Evolutionary conservation across 2,797 vertebrate species (phyloP).

Genomic region (Coilia nasus): DNA sequence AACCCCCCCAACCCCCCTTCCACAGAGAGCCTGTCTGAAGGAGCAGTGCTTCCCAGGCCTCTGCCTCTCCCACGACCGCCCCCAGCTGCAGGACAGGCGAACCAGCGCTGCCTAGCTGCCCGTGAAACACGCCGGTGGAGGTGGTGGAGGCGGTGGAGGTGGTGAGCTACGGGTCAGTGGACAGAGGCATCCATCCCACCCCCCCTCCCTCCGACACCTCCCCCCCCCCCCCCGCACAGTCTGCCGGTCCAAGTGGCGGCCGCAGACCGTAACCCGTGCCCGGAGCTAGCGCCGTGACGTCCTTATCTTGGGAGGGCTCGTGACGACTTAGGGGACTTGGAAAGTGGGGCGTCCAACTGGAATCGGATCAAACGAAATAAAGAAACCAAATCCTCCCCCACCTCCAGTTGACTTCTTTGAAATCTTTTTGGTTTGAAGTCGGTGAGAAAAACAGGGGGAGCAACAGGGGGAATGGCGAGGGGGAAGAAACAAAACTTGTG

Average conservation of each 20-base stretch:
- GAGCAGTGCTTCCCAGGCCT: neutral
- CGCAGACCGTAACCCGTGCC: neutral
- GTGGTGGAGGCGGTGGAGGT: neutral
- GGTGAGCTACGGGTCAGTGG: neutral
- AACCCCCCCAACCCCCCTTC: neutral
- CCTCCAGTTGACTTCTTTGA: conserved; percentile 21
- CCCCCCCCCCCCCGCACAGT: neutral
- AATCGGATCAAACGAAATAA: conserved; percentile 22
- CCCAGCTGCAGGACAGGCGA: neutral
- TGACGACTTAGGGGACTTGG: conserved; percentile 10
- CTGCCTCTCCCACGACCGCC: too few relatives aligned
- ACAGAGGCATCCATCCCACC: neutral
- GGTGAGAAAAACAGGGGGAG: neutral
- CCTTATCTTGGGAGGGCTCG: neutral
- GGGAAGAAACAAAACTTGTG: neutral
- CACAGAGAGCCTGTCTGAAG: neutral
- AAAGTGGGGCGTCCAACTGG: conserved; percentile 26
- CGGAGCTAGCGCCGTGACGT: neutral
- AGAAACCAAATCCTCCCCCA: conserved; percentile 18
- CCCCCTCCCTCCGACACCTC: neutral
- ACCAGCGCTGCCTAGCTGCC: neutral
- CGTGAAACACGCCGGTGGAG: neutral
- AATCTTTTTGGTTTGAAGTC: conserved; percentile 17
- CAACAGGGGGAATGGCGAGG: neutral
- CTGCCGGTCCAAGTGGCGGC: neutral